Conservation (phyloP, 2,797 vertebrate species). For the Amazonetta brasiliensis region DNA sequence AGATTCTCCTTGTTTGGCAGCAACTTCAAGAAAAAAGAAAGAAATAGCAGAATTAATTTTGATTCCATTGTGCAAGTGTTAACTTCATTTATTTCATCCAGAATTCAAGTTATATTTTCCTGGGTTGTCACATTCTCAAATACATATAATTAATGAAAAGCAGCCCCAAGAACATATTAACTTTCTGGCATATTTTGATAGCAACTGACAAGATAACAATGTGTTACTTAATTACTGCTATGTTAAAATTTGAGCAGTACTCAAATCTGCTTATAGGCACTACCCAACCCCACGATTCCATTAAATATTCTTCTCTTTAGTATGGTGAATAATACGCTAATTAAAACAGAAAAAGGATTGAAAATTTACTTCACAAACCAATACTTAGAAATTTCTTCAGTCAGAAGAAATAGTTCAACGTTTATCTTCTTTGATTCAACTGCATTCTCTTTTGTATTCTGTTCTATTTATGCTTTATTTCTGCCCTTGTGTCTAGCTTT, state of each 20-base stretch:
- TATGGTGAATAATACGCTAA: neutral
- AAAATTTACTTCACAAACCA: neutral
- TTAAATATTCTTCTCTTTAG: neutral
- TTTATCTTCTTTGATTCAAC: neutral
- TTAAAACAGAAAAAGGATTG: neutral
- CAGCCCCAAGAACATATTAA: constrained; percentile 38
- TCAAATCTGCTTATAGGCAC: neutral
- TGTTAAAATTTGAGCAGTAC: neutral
- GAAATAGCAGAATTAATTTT: neutral
- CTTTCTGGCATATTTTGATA: constrained; percentile 51
- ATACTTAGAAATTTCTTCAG: neutral
- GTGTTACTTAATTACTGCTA: constrained; percentile 24
- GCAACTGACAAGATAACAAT: constrained; percentile 61
- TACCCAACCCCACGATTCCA: neutral
- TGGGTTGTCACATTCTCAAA: constrained; percentile 29
- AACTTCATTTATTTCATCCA: constrained; percentile 27
- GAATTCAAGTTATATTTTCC: constrained; percentile 34
- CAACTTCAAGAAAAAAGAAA: constrained; percentile 81
- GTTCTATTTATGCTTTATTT: neutral
- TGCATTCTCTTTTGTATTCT: neutral
- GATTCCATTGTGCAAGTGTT: neutral
- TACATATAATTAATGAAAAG: neutral
- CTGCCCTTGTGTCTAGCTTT: neutral
- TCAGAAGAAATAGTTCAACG: neutral
- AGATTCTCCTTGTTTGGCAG: constrained; percentile 98